Evolutionary conservation across 2,797 vertebrate genomes (phyloP).

Genomic region (Gymnocypris eckloni): DNA sequence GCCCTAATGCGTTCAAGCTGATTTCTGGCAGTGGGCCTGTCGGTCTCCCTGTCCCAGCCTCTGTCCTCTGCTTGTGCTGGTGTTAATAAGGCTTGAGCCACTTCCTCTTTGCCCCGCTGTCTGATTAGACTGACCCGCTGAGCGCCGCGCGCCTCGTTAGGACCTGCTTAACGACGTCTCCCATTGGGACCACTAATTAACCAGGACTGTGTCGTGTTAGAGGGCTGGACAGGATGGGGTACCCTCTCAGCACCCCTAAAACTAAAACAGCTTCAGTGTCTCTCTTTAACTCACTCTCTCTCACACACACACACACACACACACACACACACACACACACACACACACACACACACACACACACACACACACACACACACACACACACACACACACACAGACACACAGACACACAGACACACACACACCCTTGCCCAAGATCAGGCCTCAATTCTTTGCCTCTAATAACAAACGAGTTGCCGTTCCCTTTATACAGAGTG

Average conservation of each 20-base stretch:
- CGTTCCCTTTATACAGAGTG: constrained; percentile 61
- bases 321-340: constrained; percentile 47
- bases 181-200: constrained; percentile 87
- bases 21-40: constrained; percentile 67
- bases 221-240: constrained; percentile 74
- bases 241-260: constrained; percentile 72
- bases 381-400: constrained; percentile 36
- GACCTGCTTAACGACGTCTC: constrained; percentile 83
- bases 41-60: constrained; percentile 53
- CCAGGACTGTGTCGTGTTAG: constrained; percentile 84
- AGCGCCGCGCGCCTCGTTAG: constrained; percentile 83
- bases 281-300: constrained; percentile 30
- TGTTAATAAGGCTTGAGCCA: constrained; percentile 86
- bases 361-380: constrained; percentile 46
- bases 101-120: constrained; percentile 84
- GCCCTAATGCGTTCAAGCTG: constrained; percentile 70
- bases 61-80: constrained; percentile 68
- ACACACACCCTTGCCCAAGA: constrained; percentile 41
- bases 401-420: constrained; percentile 32
- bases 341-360: constrained; percentile 50
- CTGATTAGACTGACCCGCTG: constrained; percentile 85
- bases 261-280: constrained; percentile 68
- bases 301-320: constrained; percentile 45
- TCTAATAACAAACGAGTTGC: constrained; percentile 57
- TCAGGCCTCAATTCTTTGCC: constrained; percentile 44